Evolutionary conservation across 2,888 invertebrate species (phyloP).

Genomic region (Colletes collaris): DNA sequence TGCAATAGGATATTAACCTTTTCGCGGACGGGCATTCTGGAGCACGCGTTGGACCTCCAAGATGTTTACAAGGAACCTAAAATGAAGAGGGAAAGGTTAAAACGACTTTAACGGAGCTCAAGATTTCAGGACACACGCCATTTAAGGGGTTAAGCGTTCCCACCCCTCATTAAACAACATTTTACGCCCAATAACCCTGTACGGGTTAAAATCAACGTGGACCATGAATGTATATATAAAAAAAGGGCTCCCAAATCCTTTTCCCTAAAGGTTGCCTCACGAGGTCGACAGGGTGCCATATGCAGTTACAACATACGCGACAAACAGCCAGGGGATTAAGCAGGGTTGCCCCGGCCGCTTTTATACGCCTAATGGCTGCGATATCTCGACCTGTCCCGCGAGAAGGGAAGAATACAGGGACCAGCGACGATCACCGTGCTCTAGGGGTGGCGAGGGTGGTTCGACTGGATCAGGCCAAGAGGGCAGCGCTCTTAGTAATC

Average conservation of each 20-base stretch:
- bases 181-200: too few species aligned
- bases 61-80: too few species aligned
- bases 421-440: conserved; percentile 23
- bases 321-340: conserved; percentile 42
- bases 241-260: conserved; percentile 11
- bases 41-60: too few species aligned
- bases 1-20: too few species aligned
- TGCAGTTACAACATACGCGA: conserved; percentile 49
- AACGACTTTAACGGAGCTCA: too few species aligned
- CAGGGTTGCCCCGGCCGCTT: conserved; percentile 51
- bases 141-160: too few species aligned
- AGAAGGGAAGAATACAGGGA: conserved; percentile 51
- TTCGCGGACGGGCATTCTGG: too few species aligned
- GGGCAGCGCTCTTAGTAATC: conserved; percentile 77
- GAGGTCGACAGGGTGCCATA: conserved; percentile 43
- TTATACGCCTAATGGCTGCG: conserved; percentile 67
- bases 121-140: too few species aligned
- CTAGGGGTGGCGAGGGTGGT: conserved; percentile 49
- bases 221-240: not conserved
- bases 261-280: conserved; percentile 25
- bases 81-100: too few species aligned
- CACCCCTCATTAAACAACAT: too few species aligned
- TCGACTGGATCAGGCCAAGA: conserved; percentile 64
- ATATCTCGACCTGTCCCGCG: conserved; percentile 55
- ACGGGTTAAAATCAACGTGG: not conserved